Percentiles rank a stretch among this genome's conserved stretches.
Evolutionary conservation across 2,888 invertebrate species (phyloP).

Genomic region (Papilio elwesi): DNA sequence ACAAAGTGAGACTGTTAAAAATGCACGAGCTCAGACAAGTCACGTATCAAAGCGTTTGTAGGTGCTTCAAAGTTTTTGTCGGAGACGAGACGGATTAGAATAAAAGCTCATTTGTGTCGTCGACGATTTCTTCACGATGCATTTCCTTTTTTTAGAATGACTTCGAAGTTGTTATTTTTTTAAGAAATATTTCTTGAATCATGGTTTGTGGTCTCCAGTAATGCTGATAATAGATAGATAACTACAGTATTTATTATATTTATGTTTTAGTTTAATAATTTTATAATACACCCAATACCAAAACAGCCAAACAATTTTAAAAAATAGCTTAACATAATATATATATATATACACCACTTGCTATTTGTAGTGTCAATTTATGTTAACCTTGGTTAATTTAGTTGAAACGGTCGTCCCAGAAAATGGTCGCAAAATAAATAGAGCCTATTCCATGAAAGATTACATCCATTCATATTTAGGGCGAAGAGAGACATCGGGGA

Average conservation of each 20-base stretch:
- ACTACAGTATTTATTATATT: too few species aligned
- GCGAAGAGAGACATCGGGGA: neutral
- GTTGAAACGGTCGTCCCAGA: neutral
- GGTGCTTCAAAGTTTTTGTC: conserved; percentile 29
- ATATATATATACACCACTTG: too few species aligned
- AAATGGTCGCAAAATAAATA: conserved; percentile 4
- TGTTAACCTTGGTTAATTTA: neutral
- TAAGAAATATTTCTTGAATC: neutral
- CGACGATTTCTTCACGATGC: neutral
- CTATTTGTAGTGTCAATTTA: neutral
- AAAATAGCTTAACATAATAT: too few species aligned
- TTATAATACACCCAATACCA: too few species aligned
- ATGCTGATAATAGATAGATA: too few species aligned
- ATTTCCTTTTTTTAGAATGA: neutral
- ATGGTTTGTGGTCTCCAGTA: too few species aligned
- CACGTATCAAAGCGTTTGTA: conserved; percentile 35
- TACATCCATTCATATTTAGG: conserved; percentile 4
- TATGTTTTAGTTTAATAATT: too few species aligned
- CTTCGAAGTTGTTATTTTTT: neutral
- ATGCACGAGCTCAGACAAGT: conserved; percentile 27
- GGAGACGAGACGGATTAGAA: conserved; percentile 34
- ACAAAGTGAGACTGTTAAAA: conserved; percentile 29
- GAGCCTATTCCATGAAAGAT: conserved; percentile 1
- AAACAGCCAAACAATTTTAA: too few species aligned
- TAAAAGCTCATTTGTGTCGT: conserved; percentile 35